Conservation (phyloP, 2,797 vertebrate species). For the Myripristis murdjan region DNA sequence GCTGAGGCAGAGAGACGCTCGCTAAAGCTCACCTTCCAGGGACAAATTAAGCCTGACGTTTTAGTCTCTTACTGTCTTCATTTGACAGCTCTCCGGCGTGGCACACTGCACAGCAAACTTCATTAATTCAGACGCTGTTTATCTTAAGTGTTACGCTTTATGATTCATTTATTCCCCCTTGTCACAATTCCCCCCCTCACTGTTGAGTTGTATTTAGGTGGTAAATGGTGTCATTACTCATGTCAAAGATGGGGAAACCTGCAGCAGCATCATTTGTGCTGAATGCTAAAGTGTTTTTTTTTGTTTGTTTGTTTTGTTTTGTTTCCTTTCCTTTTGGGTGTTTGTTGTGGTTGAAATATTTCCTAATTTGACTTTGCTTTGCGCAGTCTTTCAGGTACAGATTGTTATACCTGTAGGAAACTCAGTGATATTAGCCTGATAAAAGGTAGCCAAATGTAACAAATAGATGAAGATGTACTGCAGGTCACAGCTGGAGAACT, state of each 20-base stretch:
- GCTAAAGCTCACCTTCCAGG: neutral
- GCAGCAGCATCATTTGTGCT: neutral
- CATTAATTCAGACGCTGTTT: slow-evolving; percentile 44
- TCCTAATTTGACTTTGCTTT: neutral
- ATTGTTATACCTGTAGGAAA: neutral
- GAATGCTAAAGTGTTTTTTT: too few species aligned
- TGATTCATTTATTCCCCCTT: slow-evolving; percentile 38
- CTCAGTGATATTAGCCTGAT: neutral
- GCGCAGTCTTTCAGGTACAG: neutral
- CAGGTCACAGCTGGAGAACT: too few species aligned
- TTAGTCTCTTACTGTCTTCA: slow-evolving; percentile 14
- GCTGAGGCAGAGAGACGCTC: neutral
- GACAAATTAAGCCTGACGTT: slow-evolving; percentile 27
- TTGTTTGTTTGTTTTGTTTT: too few species aligned
- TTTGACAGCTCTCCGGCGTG: slow-evolving; percentile 15
- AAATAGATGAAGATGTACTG: too few species aligned
- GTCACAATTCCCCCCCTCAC: slow-evolving; percentile 42
- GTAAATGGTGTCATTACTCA: slow-evolving; percentile 45
- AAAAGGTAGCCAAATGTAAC: too few species aligned
- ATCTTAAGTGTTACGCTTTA: slow-evolving; percentile 30
- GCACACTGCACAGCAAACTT: slow-evolving; percentile 11
- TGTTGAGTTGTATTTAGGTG: slow-evolving; percentile 24
- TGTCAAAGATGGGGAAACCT: slow-evolving; percentile 22
- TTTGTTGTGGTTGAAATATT: neutral
- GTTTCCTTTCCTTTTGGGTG: neutral